Conservation (phyloP, 2,888 invertebrate species). For the Heliconius sara region DNA sequence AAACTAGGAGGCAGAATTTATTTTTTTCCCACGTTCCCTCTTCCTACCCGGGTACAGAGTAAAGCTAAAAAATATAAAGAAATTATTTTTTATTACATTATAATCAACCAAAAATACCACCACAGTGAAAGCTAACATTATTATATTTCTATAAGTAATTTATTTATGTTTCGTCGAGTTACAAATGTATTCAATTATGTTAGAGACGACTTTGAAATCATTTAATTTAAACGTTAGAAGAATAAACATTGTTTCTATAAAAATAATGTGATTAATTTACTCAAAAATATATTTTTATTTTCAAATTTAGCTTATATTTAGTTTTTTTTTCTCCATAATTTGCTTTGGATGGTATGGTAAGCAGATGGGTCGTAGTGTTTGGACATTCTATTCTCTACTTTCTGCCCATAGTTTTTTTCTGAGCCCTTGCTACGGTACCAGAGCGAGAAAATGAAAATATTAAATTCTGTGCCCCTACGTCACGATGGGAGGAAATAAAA, state of each 20-base stretch:
- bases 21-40: too few species aligned
- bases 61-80: too few species aligned
- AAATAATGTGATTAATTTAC: not conserved
- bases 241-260: slow-evolving; percentile 11
- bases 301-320: not conserved
- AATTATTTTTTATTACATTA: not conserved
- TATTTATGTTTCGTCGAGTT: slow-evolving; percentile 11
- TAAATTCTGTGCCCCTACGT: too few species aligned
- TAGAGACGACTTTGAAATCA: slow-evolving; percentile 26
- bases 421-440: too few species aligned
- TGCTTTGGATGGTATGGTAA: too few species aligned
- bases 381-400: too few species aligned
- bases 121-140: not conserved
- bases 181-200: slow-evolving; percentile 27
- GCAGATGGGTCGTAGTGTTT: too few species aligned
- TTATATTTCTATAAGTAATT: slow-evolving; percentile 21
- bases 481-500: too few species aligned
- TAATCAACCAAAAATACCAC: not conserved
- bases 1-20: too few species aligned
- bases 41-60: too few species aligned
- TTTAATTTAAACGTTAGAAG: slow-evolving; percentile 2
- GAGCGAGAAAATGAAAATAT: too few species aligned
- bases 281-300: not conserved
- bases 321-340: not conserved
- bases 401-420: too few species aligned